These are phyloP conservation scores for Furnarius figulus DNA, from an alignment of 2,113 vertebrate species.

Conservation along the genomic window DNA sequence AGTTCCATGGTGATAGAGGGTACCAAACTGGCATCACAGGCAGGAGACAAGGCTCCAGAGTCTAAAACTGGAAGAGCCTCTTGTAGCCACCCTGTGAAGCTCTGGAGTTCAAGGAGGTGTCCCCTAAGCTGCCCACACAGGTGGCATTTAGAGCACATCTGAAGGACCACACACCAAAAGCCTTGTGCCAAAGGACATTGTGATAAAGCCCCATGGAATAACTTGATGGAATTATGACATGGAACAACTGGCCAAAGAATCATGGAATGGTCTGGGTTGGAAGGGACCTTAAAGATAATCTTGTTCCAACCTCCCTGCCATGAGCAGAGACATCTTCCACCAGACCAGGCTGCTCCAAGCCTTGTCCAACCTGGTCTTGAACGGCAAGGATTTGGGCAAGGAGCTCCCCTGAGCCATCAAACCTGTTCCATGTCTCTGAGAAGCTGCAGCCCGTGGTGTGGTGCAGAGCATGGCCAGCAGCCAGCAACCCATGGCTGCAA, in stretches of 20 bases:
- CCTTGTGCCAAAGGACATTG: not conserved
- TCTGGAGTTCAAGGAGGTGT: not conserved
- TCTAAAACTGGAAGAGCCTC: not conserved
- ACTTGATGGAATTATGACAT: accelerated
- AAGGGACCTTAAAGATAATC: not conserved
- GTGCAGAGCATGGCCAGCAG: not conserved
- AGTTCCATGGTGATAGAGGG: accelerated
- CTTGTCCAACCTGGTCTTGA: no score
- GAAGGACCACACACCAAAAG: not conserved
- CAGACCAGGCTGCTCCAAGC: not conserved
- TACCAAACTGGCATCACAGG: not conserved
- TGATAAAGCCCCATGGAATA: not conserved
- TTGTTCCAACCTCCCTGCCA: not conserved
- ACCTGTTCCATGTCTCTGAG: not conserved
- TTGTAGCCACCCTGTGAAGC: not conserved
- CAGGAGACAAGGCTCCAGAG: not conserved
- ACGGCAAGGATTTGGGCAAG: not conserved
- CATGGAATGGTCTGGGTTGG: not conserved
- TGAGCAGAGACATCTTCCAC: not conserved
- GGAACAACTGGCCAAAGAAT: not conserved
- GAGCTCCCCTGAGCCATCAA: not conserved
- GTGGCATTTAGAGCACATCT: not conserved
- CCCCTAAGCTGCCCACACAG: not conserved
- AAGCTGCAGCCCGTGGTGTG: not conserved
- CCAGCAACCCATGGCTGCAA: not conserved